Percentiles rank a stretch among this genome's conserved stretches.
Conservation (phyloP, 2,888 invertebrate genomes). For the Plebejus anna region DNA sequence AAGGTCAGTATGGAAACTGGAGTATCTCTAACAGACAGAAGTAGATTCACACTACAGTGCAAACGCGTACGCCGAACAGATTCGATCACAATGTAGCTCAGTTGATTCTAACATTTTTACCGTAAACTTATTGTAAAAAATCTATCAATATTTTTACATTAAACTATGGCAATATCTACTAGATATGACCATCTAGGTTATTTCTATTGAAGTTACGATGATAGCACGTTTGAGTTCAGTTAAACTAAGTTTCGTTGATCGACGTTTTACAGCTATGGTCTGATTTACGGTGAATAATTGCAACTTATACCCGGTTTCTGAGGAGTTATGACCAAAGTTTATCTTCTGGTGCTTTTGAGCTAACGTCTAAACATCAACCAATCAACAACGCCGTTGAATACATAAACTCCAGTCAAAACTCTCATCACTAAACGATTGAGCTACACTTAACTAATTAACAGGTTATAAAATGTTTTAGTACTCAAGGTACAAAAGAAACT, state of each 20-base stretch:
- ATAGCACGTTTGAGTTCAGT: neutral
- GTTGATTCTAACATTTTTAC: conserved; percentile 68
- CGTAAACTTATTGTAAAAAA: conserved; percentile 73
- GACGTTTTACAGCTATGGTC: conserved; percentile 9
- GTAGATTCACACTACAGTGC: conserved; percentile 25
- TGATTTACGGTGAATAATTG: conserved; percentile 4
- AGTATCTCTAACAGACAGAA: conserved; percentile 33
- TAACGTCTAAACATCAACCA: too few species aligned
- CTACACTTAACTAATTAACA: conserved; percentile 21
- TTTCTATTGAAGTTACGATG: conserved; percentile 36
- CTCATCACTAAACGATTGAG: neutral
- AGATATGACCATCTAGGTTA: conserved; percentile 39
- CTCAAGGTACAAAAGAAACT: conserved; percentile 23
- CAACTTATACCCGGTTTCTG: neutral
- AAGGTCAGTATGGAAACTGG: neutral
- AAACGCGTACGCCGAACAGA: conserved; percentile 44
- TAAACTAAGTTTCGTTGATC: conserved; percentile 30
- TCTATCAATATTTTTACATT: conserved; percentile 50
- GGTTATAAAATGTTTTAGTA: conserved; percentile 22
- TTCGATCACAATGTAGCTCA: conserved; percentile 78
- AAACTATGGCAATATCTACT: conserved; percentile 55
- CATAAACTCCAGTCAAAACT: neutral
- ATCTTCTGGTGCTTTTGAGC: neutral
- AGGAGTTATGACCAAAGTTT: neutral
- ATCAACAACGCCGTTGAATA: neutral